Conservation (phyloP, 2,797 vertebrate genomes). For the Clarias pachynema region DNA sequence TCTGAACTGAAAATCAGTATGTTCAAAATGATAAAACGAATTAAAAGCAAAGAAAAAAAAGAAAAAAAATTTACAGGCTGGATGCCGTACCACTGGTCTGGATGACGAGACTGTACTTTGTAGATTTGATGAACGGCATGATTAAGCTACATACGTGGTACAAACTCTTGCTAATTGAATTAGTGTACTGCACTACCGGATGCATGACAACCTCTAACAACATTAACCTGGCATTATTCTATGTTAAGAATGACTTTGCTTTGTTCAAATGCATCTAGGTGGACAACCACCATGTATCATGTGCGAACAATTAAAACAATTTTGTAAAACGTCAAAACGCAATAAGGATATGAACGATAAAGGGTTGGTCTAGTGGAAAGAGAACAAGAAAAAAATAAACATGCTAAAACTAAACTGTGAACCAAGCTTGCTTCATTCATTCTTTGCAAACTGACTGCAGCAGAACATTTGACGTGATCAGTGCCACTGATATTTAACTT, state of each 20-base stretch:
- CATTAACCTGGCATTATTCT: background rate
- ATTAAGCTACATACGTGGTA: background rate
- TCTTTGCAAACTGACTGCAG: constrained; percentile 30
- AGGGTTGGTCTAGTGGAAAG: background rate
- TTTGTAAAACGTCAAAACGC: background rate
- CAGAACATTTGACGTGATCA: constrained; percentile 48
- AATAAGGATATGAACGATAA: background rate
- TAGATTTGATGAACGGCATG: constrained; percentile 30
- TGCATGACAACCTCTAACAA: background rate
- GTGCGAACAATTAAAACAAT: constrained; percentile 40
- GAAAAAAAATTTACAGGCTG: constrained; percentile 76
- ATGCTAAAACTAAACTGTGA: background rate
- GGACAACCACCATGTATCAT: constrained; percentile 66
- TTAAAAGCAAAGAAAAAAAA: background rate
- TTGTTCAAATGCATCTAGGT: constrained; percentile 52
- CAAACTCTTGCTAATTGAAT: background rate
- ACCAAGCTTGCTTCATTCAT: background rate
- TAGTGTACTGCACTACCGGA: background rate
- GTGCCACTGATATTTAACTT: constrained; percentile 55
- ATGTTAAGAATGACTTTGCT: background rate
- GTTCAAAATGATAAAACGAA: constrained; percentile 69
- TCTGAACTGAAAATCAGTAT: constrained; percentile 85
- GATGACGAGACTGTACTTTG: constrained; percentile 74
- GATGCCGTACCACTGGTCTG: constrained; percentile 81
- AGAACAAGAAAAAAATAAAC: background rate